Evolutionary conservation across 2,113 vertebrate genomes (phyloP).

Genomic region (Scolopax mira): DNA sequence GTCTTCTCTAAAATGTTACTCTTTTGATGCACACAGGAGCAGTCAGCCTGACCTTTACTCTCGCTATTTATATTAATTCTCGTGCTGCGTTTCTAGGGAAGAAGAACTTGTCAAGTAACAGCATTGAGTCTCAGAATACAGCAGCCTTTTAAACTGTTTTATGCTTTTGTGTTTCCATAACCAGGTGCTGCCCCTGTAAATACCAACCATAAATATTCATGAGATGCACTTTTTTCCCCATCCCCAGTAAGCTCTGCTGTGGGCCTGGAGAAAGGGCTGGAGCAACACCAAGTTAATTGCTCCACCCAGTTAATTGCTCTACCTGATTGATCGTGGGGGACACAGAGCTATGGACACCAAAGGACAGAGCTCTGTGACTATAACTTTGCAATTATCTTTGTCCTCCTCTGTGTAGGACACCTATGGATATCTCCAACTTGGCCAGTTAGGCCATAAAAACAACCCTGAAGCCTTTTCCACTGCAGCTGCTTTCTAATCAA

Average conservation of each 20-base stretch:
- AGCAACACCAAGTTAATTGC: background rate
- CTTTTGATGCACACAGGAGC: background rate
- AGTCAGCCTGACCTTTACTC: background rate
- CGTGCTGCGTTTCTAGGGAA: rapidly evolving
- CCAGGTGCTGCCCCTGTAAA: background rate
- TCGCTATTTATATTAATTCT: background rate
- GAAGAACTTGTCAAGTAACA: background rate
- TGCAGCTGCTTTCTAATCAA: background rate
- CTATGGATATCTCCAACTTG: rapidly evolving
- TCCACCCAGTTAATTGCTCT: background rate
- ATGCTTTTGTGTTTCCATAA: background rate
- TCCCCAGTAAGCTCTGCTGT: background rate
- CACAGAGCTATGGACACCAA: background rate
- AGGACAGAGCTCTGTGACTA: background rate
- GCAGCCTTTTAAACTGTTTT: background rate
- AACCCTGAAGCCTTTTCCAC: background rate
- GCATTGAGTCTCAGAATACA: background rate
- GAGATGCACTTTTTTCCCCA: background rate
- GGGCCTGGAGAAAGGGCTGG: background rate
- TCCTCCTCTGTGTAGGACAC: background rate
- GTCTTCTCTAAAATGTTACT: background rate
- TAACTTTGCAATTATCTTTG: too few relatives aligned
- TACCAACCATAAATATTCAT: background rate
- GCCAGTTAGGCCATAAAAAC: background rate
- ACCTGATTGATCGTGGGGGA: background rate